phyloP scores from a whole-genome alignment of 2,888 invertebrate genomes.

The Abscondita cerata region DNA sequence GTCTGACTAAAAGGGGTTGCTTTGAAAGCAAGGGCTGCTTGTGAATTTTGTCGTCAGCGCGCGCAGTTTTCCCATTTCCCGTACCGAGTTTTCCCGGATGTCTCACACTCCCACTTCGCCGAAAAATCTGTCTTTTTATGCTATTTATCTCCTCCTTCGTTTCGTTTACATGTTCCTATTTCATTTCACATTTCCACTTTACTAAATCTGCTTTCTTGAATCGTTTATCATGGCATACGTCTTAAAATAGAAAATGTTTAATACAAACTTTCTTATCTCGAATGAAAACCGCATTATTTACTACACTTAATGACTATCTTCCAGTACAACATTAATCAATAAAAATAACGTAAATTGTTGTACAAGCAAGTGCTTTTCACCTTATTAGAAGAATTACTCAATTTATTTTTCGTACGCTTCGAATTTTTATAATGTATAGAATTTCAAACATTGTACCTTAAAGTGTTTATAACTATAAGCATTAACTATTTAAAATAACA shows the following conservation, averaged over 20 bases:
- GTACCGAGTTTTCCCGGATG: constrained; percentile 46
- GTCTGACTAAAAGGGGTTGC: constrained; percentile 48
- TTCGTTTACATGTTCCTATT: constrained; percentile 54
- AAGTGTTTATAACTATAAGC: too few relatives aligned
- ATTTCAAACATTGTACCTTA: too few relatives aligned
- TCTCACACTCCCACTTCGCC: constrained; percentile 43
- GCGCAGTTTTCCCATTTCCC: constrained; percentile 48
- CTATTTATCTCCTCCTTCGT: constrained; percentile 53
- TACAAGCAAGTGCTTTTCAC: too few relatives aligned
- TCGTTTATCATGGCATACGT: constrained; percentile 49
- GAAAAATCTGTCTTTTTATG: constrained; percentile 53
- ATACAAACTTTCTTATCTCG: constrained; percentile 7
- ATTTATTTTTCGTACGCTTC: too few relatives aligned
- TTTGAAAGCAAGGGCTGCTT: constrained; percentile 46
- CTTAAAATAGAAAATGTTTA: constrained; percentile 24
- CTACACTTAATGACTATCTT: not conserved
- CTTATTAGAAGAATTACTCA: too few relatives aligned
- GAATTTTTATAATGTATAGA: too few relatives aligned
- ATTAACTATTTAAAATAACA: too few relatives aligned
- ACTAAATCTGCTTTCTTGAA: constrained; percentile 52
- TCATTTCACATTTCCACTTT: constrained; percentile 53
- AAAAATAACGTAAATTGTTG: too few relatives aligned
- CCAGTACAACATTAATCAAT: too few relatives aligned
- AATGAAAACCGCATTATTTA: constrained; percentile 3
- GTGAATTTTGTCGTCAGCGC: constrained; percentile 43